These are phyloP conservation scores for Tauraco hartlaubi DNA, from an alignment of 2,797 vertebrate species.

Conservation along the genomic window DNA sequence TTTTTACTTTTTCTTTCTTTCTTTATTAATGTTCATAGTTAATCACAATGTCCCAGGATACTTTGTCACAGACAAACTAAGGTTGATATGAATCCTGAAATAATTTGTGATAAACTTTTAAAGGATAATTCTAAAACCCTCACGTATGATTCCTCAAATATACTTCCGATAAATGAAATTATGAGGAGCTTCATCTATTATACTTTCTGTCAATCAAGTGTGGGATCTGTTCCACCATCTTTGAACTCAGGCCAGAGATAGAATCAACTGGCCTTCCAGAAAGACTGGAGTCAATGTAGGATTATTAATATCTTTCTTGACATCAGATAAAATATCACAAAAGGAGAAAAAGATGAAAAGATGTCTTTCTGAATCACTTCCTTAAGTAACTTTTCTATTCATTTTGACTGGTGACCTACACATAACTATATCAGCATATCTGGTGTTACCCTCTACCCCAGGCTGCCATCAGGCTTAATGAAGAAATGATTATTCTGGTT, in stretches of 20 bases:
- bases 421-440: neutral
- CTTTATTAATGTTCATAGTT: neutral
- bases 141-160: neutral
- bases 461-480: neutral
- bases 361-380: neutral
- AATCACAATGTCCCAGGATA: neutral
- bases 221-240: neutral
- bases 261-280: neutral
- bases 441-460: neutral
- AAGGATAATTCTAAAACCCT: neutral
- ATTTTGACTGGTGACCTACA: neutral
- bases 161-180: neutral
- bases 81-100: neutral
- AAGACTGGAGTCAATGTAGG: neutral
- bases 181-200: accelerated
- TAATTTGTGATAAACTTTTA: neutral
- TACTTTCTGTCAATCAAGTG: neutral
- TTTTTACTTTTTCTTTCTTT: neutral
- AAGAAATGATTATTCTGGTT: neutral
- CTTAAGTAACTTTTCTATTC: neutral
- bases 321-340: neutral
- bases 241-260: neutral
- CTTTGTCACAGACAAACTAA: neutral
- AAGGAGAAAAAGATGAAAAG: neutral
- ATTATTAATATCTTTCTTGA: neutral